Conservation (phyloP, 2,113 vertebrate species). For the Salvelinus alpinus region DNA sequence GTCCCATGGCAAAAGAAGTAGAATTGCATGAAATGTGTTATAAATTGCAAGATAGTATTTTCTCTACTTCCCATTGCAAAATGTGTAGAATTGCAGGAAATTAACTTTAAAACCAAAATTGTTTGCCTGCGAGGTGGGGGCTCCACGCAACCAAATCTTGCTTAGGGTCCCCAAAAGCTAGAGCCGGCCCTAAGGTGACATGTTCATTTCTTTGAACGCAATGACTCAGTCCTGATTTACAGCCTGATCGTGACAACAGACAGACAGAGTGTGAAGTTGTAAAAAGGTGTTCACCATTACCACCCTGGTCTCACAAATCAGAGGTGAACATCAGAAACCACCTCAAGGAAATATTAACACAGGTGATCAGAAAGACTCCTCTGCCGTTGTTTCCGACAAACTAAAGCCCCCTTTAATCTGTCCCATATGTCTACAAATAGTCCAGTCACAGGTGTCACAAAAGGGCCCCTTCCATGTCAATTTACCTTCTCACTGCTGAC, state of each 20-base stretch:
- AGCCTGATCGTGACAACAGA: constrained; percentile 34
- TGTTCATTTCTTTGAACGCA: background rate
- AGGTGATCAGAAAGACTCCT: constrained; percentile 57
- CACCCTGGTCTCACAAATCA: constrained; percentile 45
- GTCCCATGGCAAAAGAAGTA: too few relatives aligned
- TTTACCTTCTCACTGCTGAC: background rate
- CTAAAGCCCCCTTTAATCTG: constrained; percentile 52
- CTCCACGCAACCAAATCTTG: too few relatives aligned
- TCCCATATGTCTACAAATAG: constrained; percentile 56
- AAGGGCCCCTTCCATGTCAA: constrained; percentile 20
- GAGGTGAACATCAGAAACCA: constrained; percentile 59
- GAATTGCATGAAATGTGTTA: too few relatives aligned
- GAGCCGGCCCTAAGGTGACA: background rate
- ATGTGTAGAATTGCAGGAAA: too few relatives aligned
- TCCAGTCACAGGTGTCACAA: constrained; percentile 47
- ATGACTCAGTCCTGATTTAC: constrained; percentile 36
- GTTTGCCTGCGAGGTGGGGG: too few relatives aligned
- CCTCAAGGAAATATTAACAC: constrained; percentile 59
- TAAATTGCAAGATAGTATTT: too few relatives aligned
- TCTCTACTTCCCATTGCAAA: too few relatives aligned
- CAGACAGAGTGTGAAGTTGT: constrained; percentile 47
- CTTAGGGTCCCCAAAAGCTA: too few relatives aligned
- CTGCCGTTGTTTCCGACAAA: constrained; percentile 50
- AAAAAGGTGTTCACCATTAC: constrained; percentile 61
- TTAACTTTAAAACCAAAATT: too few relatives aligned